phyloP scores from a whole-genome alignment of 2,888 invertebrate genomes.

The Mystacides longicornis region DNA sequence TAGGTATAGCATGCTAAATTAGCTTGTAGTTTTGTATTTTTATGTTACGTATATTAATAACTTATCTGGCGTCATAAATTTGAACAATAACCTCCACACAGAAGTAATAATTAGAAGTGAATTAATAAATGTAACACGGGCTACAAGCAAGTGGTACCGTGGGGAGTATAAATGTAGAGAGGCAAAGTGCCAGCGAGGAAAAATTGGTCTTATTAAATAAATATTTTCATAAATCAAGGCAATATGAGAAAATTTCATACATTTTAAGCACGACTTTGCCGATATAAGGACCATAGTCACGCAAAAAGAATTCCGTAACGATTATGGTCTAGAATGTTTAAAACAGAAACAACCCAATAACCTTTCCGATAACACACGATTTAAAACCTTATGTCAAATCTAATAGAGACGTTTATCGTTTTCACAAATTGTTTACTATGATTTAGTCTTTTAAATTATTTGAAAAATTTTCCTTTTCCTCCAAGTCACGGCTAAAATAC shows the following conservation, averaged over 20 bases:
- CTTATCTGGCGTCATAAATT: background rate
- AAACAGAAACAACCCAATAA: too few species aligned
- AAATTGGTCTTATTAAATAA: slow-evolving; percentile 1
- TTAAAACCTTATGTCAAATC: too few species aligned
- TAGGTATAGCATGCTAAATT: too few species aligned
- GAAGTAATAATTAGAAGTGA: background rate
- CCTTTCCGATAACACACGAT: too few species aligned
- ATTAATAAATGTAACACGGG: background rate
- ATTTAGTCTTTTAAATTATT: too few species aligned
- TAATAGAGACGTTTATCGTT: too few species aligned
- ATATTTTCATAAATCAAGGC: slow-evolving; percentile 1
- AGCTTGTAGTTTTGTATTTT: background rate
- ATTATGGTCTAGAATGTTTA: background rate
- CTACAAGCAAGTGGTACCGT: too few species aligned
- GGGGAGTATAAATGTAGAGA: background rate
- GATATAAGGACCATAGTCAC: background rate
- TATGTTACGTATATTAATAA: background rate
- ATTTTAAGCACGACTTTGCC: background rate
- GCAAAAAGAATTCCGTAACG: background rate
- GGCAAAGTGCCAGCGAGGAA: background rate
- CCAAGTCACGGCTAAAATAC: background rate
- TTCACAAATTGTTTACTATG: too few species aligned
- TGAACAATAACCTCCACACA: background rate
- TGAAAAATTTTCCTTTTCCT: too few species aligned
- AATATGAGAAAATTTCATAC: slow-evolving; percentile 2